Percentiles rank a stretch among this genome's conserved stretches.
Evolutionary conservation across 2,113 vertebrate species (phyloP).

Genomic region (Tupaia tana): DNA sequence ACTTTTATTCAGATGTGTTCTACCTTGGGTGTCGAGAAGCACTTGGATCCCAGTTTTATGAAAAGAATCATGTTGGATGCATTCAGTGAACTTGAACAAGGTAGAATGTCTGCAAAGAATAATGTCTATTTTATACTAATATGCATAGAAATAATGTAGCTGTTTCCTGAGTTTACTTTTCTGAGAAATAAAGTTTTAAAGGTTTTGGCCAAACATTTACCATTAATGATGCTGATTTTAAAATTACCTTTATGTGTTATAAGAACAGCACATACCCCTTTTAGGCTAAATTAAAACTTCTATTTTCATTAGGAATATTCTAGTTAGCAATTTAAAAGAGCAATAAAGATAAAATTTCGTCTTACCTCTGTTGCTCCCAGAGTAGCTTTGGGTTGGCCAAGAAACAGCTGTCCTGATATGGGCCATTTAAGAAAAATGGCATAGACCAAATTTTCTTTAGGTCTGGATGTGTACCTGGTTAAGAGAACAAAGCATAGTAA

Average conservation of each 20-base stretch:
- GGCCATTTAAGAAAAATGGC: conserved; percentile 94
- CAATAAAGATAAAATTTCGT: neutral
- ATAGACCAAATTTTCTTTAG: conserved; percentile 87
- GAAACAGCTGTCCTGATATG: conserved; percentile 84
- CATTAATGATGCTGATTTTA: neutral
- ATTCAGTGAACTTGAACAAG: neutral
- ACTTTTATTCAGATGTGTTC: neutral
- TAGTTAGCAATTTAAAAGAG: neutral
- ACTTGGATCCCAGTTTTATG: neutral
- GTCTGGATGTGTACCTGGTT: conserved; percentile 93
- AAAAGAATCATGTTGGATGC: neutral
- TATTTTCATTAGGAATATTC: neutral
- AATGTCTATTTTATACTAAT: neutral
- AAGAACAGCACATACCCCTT: neutral
- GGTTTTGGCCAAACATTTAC: neutral
- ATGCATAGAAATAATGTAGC: neutral
- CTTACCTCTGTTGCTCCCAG: conserved; percentile 90
- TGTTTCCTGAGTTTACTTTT: neutral
- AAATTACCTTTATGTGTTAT: neutral
- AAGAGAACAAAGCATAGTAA: neutral
- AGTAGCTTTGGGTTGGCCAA: conserved; percentile 87
- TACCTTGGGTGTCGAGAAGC: neutral
- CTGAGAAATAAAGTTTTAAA: conserved; percentile 41
- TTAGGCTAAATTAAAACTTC: conserved; percentile 17
- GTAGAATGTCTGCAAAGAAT: neutral